Conservation (phyloP, 1,140 invertebrate species). For the Drosophila rufa region DNA sequence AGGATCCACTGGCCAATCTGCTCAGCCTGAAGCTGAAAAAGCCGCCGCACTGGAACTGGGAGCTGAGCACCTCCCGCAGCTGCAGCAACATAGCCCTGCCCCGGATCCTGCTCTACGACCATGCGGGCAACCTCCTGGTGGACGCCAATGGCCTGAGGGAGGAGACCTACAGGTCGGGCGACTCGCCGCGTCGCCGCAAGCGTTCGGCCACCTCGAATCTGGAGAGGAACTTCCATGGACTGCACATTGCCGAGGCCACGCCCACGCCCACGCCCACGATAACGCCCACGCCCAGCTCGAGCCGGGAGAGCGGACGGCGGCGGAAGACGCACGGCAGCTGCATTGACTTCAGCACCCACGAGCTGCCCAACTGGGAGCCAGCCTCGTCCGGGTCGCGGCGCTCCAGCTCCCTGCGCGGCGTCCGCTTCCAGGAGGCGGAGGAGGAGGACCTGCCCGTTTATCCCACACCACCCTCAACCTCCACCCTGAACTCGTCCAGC, state of each 20-base stretch:
- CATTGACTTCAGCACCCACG: slow-evolving; percentile 77
- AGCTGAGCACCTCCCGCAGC: slow-evolving; percentile 86
- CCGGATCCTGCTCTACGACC: slow-evolving; percentile 85
- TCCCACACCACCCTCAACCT: slow-evolving; percentile 73
- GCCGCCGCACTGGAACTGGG: slow-evolving; percentile 86
- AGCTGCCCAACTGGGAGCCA: slow-evolving; percentile 71
- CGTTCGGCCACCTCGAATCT: slow-evolving; percentile 64
- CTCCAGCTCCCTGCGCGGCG: slow-evolving; percentile 70
- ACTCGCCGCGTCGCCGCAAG: slow-evolving; percentile 39
- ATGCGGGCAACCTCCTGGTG: slow-evolving; percentile 85
- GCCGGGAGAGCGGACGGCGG: slow-evolving; percentile 7
- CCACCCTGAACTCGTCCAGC: slow-evolving; percentile 66
- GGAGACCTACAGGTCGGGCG: slow-evolving; percentile 48
- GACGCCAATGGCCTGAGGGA: slow-evolving; percentile 74
- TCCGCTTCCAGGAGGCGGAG: slow-evolving; percentile 52
- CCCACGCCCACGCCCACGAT: slow-evolving; percentile 44
- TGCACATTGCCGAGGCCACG: slow-evolving; percentile 69
- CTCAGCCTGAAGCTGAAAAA: slow-evolving; percentile 85
- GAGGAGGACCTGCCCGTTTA: slow-evolving; percentile 26
- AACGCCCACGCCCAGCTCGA: slow-evolving; percentile 44
- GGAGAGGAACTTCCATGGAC: slow-evolving; percentile 64
- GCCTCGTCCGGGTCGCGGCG: slow-evolving; percentile 43
- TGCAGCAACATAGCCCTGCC: slow-evolving; percentile 86
- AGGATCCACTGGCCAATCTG: slow-evolving; percentile 68
- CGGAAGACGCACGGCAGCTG: slow-evolving; percentile 51